phyloP scores from a whole-genome alignment of 2,113 vertebrate species.

The Hassar affinis region DNA sequence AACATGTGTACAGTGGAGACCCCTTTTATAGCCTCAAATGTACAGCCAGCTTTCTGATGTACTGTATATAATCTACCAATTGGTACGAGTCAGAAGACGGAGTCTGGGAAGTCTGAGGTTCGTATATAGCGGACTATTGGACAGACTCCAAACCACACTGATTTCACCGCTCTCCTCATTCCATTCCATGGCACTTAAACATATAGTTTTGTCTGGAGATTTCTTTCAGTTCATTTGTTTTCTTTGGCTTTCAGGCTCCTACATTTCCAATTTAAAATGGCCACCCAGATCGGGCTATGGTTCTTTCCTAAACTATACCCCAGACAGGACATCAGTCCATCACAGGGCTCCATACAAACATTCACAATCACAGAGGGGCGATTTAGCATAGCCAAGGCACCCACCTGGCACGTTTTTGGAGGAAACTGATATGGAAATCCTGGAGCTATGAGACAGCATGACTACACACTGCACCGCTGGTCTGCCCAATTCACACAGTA shows the following conservation, averaged over 20 bases:
- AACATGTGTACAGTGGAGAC: neutral
- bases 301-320: neutral
- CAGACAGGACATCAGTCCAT: neutral
- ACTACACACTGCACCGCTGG: neutral
- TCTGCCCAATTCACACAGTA: neutral
- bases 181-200: conserved; percentile 8
- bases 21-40: neutral
- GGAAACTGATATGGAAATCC: neutral
- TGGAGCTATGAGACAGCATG: neutral
- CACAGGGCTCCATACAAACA: neutral
- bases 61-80: neutral
- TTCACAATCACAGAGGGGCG: neutral
- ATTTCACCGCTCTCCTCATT: neutral
- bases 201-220: neutral
- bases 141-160: neutral
- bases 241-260: neutral
- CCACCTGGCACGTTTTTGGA: neutral
- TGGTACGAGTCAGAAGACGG: neutral
- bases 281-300: neutral
- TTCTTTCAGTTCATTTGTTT: neutral
- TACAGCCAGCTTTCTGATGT: conserved; percentile 13
- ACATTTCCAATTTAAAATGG: neutral
- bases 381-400: neutral
- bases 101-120: neutral
- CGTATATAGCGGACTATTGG: neutral